Conservation (phyloP, 1,140 invertebrate species). For the Drosophila serrata region DNA sequence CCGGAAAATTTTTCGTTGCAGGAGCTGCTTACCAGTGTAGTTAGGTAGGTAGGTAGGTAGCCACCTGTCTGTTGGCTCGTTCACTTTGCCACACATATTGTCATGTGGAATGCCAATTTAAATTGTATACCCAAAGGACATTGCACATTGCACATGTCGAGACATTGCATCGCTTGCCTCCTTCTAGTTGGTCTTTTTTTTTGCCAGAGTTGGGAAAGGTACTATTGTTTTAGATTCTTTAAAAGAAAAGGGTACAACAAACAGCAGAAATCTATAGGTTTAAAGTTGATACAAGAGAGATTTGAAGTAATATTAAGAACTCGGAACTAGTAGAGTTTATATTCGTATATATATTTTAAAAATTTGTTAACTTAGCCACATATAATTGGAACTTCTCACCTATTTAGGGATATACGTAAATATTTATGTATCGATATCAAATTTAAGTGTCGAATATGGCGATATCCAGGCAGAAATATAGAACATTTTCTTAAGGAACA, state of each 20-base stretch:
- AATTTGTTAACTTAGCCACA: no score
- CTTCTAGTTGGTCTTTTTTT: background rate
- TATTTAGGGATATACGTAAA: no score
- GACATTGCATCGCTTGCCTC: constrained; percentile 38
- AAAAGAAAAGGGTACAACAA: background rate
- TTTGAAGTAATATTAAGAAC: background rate
- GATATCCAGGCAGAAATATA: no score
- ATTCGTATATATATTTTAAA: background rate
- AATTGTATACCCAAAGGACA: constrained; percentile 81
- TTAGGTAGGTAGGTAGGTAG: background rate
- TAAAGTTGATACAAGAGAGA: no score
- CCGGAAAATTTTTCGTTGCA: no score
- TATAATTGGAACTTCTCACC: no score
- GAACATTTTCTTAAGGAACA: no score
- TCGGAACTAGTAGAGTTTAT: background rate
- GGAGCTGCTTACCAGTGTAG: background rate
- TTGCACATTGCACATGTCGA: constrained; percentile 63
- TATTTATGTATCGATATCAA: no score
- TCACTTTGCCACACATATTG: constrained; percentile 58
- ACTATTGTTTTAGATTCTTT: background rate
- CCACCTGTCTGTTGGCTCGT: constrained; percentile 32
- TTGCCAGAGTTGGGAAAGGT: constrained; percentile 12
- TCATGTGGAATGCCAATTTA: constrained; percentile 81
- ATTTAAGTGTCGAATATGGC: no score
- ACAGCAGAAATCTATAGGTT: background rate